phyloP scores from a whole-genome alignment of 2,797 vertebrate genomes.

The Gobionotothen gibberifrons region DNA sequence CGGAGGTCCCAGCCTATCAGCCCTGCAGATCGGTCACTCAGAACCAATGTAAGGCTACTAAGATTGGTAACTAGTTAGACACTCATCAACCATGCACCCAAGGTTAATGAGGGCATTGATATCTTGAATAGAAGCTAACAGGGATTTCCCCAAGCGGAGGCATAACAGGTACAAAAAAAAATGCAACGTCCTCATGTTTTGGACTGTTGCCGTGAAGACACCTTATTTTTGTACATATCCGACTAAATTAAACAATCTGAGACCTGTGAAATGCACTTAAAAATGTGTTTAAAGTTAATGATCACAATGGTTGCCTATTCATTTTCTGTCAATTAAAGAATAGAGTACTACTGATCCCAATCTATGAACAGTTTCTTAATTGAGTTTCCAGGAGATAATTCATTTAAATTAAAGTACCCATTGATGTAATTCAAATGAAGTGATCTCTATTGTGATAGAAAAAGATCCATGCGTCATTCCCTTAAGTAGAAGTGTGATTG shows the following conservation, averaged over 20 bases:
- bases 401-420: background rate
- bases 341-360: background rate
- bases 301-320: background rate
- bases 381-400: background rate
- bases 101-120: constrained; percentile 9
- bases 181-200: too few relatives aligned
- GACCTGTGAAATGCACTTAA: too few relatives aligned
- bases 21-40: background rate
- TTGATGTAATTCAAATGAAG: background rate
- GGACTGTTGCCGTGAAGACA: too few relatives aligned
- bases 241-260: too few relatives aligned
- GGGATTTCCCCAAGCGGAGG: too few relatives aligned
- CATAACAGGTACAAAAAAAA: background rate
- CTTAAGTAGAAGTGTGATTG: background rate
- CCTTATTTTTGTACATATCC: too few relatives aligned
- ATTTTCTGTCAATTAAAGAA: background rate
- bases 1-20: background rate
- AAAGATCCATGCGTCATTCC: background rate
- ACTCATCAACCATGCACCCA: constrained; percentile 33
- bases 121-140: background rate
- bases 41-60: background rate
- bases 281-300: background rate
- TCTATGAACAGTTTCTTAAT: background rate
- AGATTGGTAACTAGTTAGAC: constrained; percentile 8
- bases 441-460: background rate